Conservation (phyloP, 2,113 vertebrate species). For the Callithrix jacchus region DNA sequence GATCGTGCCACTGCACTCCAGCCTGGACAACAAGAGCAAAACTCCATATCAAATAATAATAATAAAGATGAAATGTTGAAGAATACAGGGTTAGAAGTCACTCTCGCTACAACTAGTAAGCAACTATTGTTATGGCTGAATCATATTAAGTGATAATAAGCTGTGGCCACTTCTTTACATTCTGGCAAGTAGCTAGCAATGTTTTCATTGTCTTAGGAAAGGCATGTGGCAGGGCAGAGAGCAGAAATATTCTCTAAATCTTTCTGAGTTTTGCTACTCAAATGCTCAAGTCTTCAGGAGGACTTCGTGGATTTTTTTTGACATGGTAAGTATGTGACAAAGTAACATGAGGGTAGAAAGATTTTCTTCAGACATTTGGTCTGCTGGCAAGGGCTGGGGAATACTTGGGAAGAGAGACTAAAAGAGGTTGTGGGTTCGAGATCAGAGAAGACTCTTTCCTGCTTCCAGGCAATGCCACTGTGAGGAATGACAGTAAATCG, state of each 20-base stretch:
- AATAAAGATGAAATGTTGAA: neutral
- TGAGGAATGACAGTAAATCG: neutral
- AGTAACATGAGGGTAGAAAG: neutral
- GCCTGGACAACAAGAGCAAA: too few relatives aligned
- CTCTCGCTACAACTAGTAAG: neutral
- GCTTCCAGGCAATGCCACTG: neutral
- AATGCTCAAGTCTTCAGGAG: neutral
- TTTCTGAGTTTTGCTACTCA: neutral
- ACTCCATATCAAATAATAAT: too few relatives aligned
- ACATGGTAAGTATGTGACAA: neutral
- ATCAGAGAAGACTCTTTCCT: neutral
- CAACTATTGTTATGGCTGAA: neutral
- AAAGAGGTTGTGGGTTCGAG: neutral
- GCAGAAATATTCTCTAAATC: neutral
- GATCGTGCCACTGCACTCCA: too few relatives aligned
- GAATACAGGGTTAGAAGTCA: neutral
- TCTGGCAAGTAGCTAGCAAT: neutral
- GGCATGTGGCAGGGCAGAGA: neutral
- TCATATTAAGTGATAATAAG: too few relatives aligned
- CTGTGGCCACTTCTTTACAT: neutral
- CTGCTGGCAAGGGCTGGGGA: neutral
- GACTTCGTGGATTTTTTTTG: neutral
- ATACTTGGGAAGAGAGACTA: neutral
- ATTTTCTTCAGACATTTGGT: neutral
- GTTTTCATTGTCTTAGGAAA: neutral